Evolutionary conservation across 2,113 vertebrate genomes (phyloP).

Genomic region (Platanista minor): DNA sequence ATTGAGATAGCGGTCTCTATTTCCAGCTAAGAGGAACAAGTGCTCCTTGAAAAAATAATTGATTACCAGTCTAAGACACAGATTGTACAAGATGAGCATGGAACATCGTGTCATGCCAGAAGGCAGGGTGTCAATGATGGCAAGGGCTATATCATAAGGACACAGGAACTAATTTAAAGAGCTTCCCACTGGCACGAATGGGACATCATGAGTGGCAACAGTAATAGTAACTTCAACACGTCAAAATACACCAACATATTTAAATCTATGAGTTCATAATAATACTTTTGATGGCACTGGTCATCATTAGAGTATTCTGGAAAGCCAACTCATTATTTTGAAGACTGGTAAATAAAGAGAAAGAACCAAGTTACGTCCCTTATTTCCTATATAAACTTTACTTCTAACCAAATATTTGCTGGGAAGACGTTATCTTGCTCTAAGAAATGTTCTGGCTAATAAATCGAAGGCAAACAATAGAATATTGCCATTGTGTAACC

Average conservation of each 20-base stretch:
- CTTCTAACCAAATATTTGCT: not conserved
- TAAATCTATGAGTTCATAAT: not conserved
- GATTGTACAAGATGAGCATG: not conserved
- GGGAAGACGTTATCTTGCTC: not conserved
- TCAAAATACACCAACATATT: not conserved
- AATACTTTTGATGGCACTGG: not conserved
- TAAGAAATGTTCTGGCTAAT: not conserved
- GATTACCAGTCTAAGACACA: not conserved
- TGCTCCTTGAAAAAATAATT: not conserved
- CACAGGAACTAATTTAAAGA: not conserved
- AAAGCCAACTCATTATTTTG: not conserved
- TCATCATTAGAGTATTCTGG: not conserved
- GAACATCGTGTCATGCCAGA: not conserved
- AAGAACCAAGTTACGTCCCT: not conserved
- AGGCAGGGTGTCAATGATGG: not conserved
- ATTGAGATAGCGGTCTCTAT: not conserved
- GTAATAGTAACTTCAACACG: not conserved
- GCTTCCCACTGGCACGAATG: not conserved
- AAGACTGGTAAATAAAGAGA: constrained; percentile 1
- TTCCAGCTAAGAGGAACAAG: not conserved
- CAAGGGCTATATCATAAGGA: not conserved
- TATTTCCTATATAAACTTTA: not conserved
- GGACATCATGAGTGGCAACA: not conserved
- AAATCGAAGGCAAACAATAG: not conserved
- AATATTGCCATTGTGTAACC: not conserved